Base-by-base conservation (phyloP, 2,113 vertebrate species). In the Oncorhynchus masou region DNA sequence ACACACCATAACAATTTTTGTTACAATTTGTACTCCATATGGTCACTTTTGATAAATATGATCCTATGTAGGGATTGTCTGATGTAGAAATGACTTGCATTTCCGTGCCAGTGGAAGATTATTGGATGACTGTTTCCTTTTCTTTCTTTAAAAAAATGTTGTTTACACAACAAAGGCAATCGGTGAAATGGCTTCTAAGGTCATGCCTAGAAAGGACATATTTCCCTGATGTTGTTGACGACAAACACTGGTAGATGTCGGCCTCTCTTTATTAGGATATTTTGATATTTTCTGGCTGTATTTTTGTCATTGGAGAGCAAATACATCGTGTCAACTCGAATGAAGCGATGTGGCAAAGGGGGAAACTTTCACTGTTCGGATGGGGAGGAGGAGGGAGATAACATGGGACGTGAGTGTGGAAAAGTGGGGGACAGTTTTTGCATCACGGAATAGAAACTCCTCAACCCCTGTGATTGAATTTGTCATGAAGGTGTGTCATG, bases 401-500 rank as follows among this genome's bases (percentile, higher is more conserved):
- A 74, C 27, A 22, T 74, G 78, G 70, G 64, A 70, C n/a, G n/a
- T 22, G 59, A 62, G 59, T 62, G 5, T 62, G 59, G 59, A 62
- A 24, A 62, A 16, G 68, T 70, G 71, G 75, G 89, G 92, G 92
- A 92, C 92, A 94, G 93, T 85, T 93, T 95, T 93, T 95, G 94
- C 92, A 94, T 94, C 93, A 94, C 93, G 93, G 94, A 90, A 84
- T 91, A 91, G 92, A 94, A 93, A 94, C 91, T 94, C 94, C 15
- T 54, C 51, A 92, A 90, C 91, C 94, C 91, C 88, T 93, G 92
- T 95, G 91, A 95, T 93, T 94, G 94, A 93, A 94, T 95, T 95
- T 94, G 91, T 95, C 92, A 88, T 96, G 93, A 94, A 95, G 95
- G 94, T 92, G 88, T 95, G 94, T 95, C 93, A 94, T 91, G 94